These are phyloP conservation scores for Poeciliopsis paucimaculata DNA, from an alignment of 2,797 vertebrate species.

Conservation along the genomic window DNA sequence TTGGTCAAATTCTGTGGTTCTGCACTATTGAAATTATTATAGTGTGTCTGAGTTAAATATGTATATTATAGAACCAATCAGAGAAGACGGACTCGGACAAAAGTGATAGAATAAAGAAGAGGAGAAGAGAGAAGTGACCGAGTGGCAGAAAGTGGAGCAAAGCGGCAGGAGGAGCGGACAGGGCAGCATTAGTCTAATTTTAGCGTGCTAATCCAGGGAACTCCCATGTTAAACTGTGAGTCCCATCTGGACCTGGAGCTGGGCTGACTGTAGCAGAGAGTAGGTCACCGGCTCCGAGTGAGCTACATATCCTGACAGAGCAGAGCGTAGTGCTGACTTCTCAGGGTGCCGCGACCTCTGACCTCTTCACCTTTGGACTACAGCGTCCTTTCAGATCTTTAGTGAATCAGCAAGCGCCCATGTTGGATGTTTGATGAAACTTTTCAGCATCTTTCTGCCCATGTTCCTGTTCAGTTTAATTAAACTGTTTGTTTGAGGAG, in stretches of 20 bases:
- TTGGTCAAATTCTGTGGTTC: too few relatives aligned
- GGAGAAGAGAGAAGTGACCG: neutral
- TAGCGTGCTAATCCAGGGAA: constrained; percentile 63
- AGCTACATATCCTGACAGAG: constrained; percentile 2
- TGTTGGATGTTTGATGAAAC: neutral
- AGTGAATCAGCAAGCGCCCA: neutral
- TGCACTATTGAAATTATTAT: neutral
- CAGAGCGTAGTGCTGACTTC: neutral
- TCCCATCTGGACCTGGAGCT: constrained; percentile 49
- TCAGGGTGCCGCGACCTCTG: constrained; percentile 20
- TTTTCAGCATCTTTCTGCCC: neutral
- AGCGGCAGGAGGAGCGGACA: constrained; percentile 7
- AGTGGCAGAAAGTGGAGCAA: neutral
- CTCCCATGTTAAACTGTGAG: constrained; percentile 56
- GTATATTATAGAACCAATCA: neutral
- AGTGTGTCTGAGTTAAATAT: neutral
- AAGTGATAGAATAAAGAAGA: neutral
- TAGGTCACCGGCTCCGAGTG: constrained; percentile 18
- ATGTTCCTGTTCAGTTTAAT: neutral
- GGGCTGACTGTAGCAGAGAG: constrained; percentile 38
- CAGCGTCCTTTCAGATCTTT: neutral
- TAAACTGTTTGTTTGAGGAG: too few relatives aligned
- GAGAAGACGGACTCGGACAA: neutral
- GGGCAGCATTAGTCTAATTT: constrained; percentile 47
- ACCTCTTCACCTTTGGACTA: constrained; percentile 9